Evolutionary conservation across 53 echinoderm and acorn worm species (phyloP).

Genomic region (Astropecten irregularis): DNA sequence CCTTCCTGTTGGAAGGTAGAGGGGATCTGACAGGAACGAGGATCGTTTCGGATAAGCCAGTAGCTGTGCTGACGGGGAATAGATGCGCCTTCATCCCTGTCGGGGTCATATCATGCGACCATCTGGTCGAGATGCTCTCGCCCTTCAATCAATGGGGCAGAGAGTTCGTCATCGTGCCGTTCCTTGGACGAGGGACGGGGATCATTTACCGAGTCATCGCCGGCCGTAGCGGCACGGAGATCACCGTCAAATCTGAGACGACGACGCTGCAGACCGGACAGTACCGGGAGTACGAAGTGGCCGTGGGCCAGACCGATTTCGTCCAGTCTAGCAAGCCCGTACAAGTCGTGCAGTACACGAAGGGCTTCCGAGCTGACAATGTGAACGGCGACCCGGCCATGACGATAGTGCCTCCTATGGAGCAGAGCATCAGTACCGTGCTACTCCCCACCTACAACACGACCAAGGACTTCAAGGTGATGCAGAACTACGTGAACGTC

Average conservation of each 20-base stretch:
- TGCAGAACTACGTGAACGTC: conserved; percentile 58
- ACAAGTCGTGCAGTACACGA: conserved; percentile 62
- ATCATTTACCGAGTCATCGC: conserved; percentile 63
- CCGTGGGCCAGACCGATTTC: conserved; percentile 27
- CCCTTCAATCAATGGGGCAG: conserved; percentile 63
- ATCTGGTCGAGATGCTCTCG: conserved; percentile 77
- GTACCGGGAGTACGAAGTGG: conserved; percentile 57
- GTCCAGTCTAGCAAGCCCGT: conserved; percentile 55
- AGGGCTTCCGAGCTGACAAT: conserved; percentile 51
- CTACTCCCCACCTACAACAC: conserved; percentile 57
- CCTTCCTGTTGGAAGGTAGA: conserved; percentile 58
- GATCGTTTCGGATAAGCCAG: conserved; percentile 64
- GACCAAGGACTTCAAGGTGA: conserved; percentile 32
- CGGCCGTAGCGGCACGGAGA: conserved; percentile 43
- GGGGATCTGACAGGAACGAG: conserved; percentile 67
- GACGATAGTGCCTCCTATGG: conserved; percentile 71
- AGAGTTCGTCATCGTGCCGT: conserved; percentile 63
- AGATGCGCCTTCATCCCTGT: conserved; percentile 73
- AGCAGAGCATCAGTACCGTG: conserved; percentile 62
- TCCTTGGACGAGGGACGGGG: conserved; percentile 56
- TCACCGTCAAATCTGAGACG: conserved; percentile 9
- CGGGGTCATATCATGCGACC: conserved; percentile 62
- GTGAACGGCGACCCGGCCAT: conserved; percentile 68
- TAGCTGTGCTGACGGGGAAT: conserved; percentile 71
- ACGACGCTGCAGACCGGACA: not conserved